Evolutionary conservation across 2,797 vertebrate genomes (phyloP).

Genomic region (Oceanodroma leucorhoa): DNA sequence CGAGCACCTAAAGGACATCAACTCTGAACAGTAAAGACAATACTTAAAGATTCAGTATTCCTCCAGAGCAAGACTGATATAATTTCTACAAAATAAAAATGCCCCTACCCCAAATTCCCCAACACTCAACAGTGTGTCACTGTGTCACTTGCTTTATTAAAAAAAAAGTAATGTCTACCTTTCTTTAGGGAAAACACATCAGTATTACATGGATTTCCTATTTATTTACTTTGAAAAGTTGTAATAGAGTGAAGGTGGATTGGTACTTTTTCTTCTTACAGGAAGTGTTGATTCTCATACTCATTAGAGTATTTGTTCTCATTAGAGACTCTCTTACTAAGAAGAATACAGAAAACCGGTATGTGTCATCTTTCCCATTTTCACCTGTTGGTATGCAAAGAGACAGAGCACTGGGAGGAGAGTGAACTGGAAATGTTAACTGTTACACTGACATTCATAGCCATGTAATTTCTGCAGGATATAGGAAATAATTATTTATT

Average conservation of each 20-base stretch:
- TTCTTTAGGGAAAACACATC: background rate
- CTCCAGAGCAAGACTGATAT: background rate
- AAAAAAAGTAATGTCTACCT: background rate
- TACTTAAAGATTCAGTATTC: background rate
- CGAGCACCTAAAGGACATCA: background rate
- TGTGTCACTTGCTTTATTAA: background rate
- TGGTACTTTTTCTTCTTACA: background rate
- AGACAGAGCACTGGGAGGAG: background rate
- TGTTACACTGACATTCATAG: background rate
- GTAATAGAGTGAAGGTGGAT: background rate
- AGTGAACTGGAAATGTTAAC: background rate
- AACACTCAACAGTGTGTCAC: background rate
- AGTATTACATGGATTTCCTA: background rate
- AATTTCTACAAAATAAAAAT: background rate
- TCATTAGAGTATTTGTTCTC: background rate
- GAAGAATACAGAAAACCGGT: background rate
- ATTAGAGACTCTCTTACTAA: background rate
- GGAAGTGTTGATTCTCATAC: accelerated
- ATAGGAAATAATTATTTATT: background rate
- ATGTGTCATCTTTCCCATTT: background rate
- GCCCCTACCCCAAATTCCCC: accelerated
- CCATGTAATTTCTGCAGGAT: background rate
- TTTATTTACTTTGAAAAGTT: background rate
- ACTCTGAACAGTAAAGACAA: background rate
- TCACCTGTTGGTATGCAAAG: background rate